Conservation (phyloP, 1,140 invertebrate species). For the Megathymus violae region DNA sequence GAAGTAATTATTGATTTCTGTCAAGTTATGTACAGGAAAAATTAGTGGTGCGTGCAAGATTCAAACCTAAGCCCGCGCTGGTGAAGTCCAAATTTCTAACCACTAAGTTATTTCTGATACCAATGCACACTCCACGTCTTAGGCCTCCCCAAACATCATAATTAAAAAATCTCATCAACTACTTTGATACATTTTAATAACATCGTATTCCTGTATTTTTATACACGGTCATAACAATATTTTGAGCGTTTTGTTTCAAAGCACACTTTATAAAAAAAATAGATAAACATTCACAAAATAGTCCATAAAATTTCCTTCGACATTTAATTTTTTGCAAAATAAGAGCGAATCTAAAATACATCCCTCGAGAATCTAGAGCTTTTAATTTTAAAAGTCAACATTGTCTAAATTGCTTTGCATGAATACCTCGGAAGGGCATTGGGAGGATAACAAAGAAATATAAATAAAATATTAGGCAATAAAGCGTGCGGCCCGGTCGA, state of each 20-base stretch:
- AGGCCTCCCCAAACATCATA: too few relatives aligned
- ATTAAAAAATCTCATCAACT: too few relatives aligned
- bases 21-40: too few relatives aligned
- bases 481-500: conserved; percentile 49
- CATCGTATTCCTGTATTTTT: too few relatives aligned
- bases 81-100: too few relatives aligned
- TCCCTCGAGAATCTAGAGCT: conserved; percentile 9
- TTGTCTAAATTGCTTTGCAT: conserved; percentile 30
- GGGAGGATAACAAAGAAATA: conserved; percentile 35
- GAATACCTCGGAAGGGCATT: conserved; percentile 22
- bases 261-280: not conserved
- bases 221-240: too few relatives aligned
- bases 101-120: too few relatives aligned
- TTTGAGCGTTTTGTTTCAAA: not conserved
- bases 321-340: conserved; percentile 10
- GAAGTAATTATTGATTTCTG: too few relatives aligned
- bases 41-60: too few relatives aligned
- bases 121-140: too few relatives aligned
- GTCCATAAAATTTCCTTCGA: conserved; percentile 5
- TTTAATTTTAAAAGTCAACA: conserved; percentile 28
- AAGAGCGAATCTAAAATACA: conserved; percentile 4
- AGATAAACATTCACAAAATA: conserved; percentile 2
- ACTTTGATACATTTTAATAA: too few relatives aligned
- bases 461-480: conserved; percentile 50
- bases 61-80: too few relatives aligned